A percentile compares a stretch with the other conserved stretches of the same genome.
Conservation (phyloP, 1,140 invertebrate species). For the Zaprionus ornatus region DNA sequence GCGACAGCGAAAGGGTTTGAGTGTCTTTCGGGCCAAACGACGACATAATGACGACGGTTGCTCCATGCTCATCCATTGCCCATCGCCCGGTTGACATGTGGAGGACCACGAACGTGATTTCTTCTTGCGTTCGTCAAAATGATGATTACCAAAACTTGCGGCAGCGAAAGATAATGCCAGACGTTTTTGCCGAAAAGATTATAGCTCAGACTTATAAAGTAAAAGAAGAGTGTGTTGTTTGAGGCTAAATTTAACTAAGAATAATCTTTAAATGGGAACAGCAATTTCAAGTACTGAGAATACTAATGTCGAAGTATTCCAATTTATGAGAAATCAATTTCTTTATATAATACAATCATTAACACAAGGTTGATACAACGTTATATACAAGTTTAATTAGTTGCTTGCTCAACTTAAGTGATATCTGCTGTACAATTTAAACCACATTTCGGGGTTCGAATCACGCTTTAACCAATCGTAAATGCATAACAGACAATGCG, state of each 20-base stretch:
- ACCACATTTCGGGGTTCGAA: neutral
- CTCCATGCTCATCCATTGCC: constrained; percentile 4
- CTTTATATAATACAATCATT: too few relatives aligned
- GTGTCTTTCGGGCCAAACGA: neutral
- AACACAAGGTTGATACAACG: too few relatives aligned
- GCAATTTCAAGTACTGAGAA: too few relatives aligned
- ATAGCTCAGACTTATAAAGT: neutral
- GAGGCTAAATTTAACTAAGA: neutral
- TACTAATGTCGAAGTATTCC: too few relatives aligned
- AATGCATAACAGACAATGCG: constrained; percentile 1
- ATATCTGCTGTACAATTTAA: neutral
- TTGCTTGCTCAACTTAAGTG: neutral
- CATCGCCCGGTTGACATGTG: constrained; percentile 54
- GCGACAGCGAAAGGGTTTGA: neutral
- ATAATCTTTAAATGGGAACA: too few relatives aligned
- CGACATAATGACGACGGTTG: constrained; percentile 1
- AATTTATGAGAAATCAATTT: too few relatives aligned
- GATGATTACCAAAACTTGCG: constrained; percentile 41
- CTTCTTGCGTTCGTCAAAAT: constrained; percentile 51
- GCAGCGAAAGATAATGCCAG: neutral
- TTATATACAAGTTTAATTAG: neutral
- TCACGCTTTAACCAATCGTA: neutral
- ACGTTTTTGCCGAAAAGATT: neutral
- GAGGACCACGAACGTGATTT: constrained; percentile 64
- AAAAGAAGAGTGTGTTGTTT: neutral